Percentiles rank a stretch among this genome's conserved stretches.
Evolutionary conservation across 2,797 vertebrate genomes (phyloP).

Genomic region (Neopelma chrysocephalum): DNA sequence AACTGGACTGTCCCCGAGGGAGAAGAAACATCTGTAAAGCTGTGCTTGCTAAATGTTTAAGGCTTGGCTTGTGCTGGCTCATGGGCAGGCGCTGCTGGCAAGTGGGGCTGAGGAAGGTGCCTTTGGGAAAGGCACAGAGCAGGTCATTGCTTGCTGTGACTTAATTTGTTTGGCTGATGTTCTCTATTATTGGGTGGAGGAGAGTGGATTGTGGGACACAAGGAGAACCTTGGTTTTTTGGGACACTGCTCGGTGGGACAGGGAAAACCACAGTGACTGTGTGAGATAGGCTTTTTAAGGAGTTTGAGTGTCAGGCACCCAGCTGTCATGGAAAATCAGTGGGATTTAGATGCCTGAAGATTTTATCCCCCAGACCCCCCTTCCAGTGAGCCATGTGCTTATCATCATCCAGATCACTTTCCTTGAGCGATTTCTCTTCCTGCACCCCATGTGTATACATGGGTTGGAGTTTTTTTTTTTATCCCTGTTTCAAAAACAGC

Average conservation of each 20-base stretch:
- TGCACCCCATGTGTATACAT: conserved; percentile 15
- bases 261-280: neutral
- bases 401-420: conserved; percentile 58
- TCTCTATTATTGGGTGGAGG: neutral
- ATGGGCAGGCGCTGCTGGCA: neutral
- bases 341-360: conserved; percentile 34
- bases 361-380: neutral
- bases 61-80: neutral
- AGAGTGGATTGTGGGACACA: neutral
- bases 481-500: neutral
- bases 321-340: conserved; percentile 32
- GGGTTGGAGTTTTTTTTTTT: neutral
- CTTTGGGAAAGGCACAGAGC: neutral
- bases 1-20: conserved; percentile 54
- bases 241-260: neutral
- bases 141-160: neutral
- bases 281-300: neutral
- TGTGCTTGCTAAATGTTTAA: neutral
- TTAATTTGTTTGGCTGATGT: neutral
- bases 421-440: conserved; percentile 40
- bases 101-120: neutral
- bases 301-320: neutral
- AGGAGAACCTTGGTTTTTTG: neutral
- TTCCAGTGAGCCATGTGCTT: conserved; percentile 48
- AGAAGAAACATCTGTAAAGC: conserved; percentile 53